phyloP scores from a whole-genome alignment of 1,140 invertebrate species.

The Onthophagus taurus region DNA sequence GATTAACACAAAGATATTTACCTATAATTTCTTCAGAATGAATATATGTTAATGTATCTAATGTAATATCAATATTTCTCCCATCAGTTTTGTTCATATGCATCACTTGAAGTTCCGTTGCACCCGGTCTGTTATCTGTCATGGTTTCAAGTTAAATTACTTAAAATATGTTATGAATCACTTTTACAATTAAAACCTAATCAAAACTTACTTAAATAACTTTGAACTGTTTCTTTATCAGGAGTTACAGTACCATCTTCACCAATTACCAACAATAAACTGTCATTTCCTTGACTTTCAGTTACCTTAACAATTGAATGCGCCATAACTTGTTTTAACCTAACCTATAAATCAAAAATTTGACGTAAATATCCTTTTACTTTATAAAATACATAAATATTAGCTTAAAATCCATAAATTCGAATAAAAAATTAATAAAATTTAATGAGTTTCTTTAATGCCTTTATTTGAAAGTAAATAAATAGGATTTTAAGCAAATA shows the following conservation, averaged over 20 bases:
- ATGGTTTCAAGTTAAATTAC: conserved; percentile 7
- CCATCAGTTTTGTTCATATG: conserved; percentile 31
- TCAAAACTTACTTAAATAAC: conserved; percentile 31
- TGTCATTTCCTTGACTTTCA: conserved; percentile 28
- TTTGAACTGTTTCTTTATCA: conserved; percentile 31
- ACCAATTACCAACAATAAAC: conserved; percentile 30
- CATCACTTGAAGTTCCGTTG: conserved; percentile 32
- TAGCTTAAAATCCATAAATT: too few species aligned
- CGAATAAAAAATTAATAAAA: too few species aligned
- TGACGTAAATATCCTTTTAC: too few species aligned
- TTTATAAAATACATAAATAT: too few species aligned
- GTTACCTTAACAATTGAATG: conserved; percentile 35
- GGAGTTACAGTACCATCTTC: conserved; percentile 34
- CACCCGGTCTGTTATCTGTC: conserved; percentile 25
- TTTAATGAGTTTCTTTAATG: neutral
- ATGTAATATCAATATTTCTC: conserved; percentile 31
- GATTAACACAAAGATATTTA: conserved; percentile 2
- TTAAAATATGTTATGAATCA: conserved; percentile 5
- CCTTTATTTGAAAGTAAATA: neutral
- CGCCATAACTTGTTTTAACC: conserved; percentile 24
- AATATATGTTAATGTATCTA: conserved; percentile 32
- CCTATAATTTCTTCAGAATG: conserved; percentile 14
- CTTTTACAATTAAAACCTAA: neutral
- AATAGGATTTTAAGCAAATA: conserved; percentile 8
- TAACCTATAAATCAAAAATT: conserved; percentile 7